These are phyloP conservation scores for Tetrax tetrax DNA, from an alignment of 2,113 vertebrate species.

Conservation along the genomic window DNA sequence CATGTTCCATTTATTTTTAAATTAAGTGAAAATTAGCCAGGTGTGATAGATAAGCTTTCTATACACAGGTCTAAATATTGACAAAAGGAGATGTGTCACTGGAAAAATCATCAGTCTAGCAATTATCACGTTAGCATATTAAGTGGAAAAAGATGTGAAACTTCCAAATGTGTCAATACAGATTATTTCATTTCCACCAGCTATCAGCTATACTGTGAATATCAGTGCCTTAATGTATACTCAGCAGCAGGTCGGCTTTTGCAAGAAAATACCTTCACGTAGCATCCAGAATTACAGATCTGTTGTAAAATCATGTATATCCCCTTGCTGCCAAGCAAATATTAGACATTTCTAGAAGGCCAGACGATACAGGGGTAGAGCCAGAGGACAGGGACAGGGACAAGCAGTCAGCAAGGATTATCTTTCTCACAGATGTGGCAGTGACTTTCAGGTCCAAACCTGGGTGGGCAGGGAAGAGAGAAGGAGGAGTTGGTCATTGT, in stretches of 20 bases:
- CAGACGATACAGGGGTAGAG: neutral
- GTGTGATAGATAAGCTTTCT: slow-evolving; percentile 84
- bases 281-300: slow-evolving; percentile 8
- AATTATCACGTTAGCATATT: slow-evolving; percentile 86
- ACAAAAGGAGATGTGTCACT: slow-evolving; percentile 82
- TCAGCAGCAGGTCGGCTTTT: slow-evolving; percentile 50
- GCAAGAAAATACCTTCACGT: slow-evolving; percentile 34
- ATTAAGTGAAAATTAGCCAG: slow-evolving; percentile 84
- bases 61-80: slow-evolving; percentile 87
- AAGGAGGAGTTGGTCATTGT: neutral
- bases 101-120: slow-evolving; percentile 83
- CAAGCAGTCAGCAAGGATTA: neutral
- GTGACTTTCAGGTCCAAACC: neutral
- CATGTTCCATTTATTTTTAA: slow-evolving; percentile 83
- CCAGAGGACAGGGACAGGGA: neutral
- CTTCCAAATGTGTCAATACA: slow-evolving; percentile 84
- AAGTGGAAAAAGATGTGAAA: slow-evolving; percentile 83
- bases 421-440: neutral
- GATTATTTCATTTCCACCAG: slow-evolving; percentile 83
- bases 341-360: neutral
- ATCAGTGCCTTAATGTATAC: slow-evolving; percentile 62
- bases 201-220: slow-evolving; percentile 79
- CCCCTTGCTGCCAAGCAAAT: neutral
- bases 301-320: neutral
- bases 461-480: neutral